phyloP scores from a whole-genome alignment of 2,797 vertebrate species.

The Carcharodon carcharias region DNA sequence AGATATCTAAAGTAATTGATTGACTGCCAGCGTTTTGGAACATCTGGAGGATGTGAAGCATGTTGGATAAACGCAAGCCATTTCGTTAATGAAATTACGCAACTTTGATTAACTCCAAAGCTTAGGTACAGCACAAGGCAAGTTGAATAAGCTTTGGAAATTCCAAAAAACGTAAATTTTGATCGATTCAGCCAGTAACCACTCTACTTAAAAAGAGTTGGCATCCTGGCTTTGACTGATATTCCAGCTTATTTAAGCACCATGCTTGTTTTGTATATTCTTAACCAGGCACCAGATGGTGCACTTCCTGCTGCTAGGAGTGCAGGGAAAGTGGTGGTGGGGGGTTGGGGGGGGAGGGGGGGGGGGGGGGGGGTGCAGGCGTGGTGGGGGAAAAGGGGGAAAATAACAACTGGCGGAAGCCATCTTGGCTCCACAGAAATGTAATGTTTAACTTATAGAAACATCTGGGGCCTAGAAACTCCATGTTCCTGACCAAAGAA shows the following conservation, averaged over 20 bases:
- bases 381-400: too few relatives aligned
- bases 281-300: not conserved
- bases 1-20: not conserved
- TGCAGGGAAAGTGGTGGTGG: not conserved
- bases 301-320: not conserved
- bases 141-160: not conserved
- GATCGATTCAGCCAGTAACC: not conserved
- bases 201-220: not conserved
- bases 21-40: not conserved
- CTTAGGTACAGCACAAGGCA: not conserved
- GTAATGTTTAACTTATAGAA: not conserved
- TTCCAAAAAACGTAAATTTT: not conserved
- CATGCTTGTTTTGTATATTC: not conserved
- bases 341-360: too few relatives aligned
- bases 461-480: not conserved
- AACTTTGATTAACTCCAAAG: not conserved
- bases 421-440: not conserved
- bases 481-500: not conserved
- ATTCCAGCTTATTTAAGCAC: not conserved
- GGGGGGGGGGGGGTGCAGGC: too few relatives aligned
- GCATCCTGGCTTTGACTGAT: not conserved
- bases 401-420: not conserved
- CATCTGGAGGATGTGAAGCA: not conserved
- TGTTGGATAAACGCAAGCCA: not conserved
- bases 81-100: not conserved